Base-by-base conservation (phyloP, 1,140 invertebrate species). In the Hesperophylax magnus region DNA sequence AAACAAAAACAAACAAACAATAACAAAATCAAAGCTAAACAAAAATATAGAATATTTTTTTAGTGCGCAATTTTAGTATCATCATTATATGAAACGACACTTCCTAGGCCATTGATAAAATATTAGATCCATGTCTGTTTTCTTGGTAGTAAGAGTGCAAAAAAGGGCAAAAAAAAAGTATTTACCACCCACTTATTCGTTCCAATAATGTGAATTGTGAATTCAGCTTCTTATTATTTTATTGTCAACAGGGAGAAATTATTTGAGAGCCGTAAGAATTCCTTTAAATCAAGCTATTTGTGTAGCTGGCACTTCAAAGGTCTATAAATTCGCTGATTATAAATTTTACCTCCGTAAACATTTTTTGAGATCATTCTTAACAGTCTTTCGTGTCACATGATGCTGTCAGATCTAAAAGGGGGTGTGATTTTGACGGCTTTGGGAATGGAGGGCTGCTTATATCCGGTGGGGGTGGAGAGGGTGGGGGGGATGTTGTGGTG, bases 361-460 rank as follows among this genome's bases (percentile, higher is more conserved):
- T 27, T 58, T 76, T 74, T 60, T 60, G 31, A 76, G 54, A 76
- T 58, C 27, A 76, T 58, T 76, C 56, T 60, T 76, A 76, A 76
- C 69, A 72, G 72, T 39, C 31, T 61, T 39, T 31, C 54, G 56
- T 76, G 56, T 76, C 54, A 76, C 72, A 60, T 76, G 72, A 76
- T 34, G 53, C 72, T 76, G 72, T 76, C 72, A 76, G 53, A 58
- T 76, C 60, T 76, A 60, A 76, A 76, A 58, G 72, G 56, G 72
- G 52, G 72, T 76, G 72, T 76, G 72, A 76, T 58, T 76, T 60
- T 76, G 72, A 76, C 72, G 72, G 72, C 31, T 60, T 76, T 76
- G 31, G 72, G 72, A 56, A 56, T 60, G 54, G 54, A 34, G 56
- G 72, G 54, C 54, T 58, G 56, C 72, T 72, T 58, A 76, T 56